These are phyloP conservation scores for Saturnia pavonia DNA, from an alignment of 2,888 invertebrate species.

Conservation along the genomic window DNA sequence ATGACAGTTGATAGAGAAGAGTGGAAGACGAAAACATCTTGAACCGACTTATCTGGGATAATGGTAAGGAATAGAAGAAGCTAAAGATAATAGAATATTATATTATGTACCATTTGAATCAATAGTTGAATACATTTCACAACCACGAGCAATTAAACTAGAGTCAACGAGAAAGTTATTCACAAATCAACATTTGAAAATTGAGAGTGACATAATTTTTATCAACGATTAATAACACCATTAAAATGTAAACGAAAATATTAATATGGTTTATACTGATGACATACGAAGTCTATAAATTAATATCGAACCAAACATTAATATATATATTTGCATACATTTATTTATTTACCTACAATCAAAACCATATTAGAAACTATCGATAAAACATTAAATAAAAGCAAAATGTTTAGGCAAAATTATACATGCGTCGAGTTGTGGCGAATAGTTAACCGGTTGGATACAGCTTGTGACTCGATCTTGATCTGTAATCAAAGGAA, in stretches of 20 bases:
- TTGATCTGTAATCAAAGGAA: conserved; percentile 56
- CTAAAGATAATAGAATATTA: neutral
- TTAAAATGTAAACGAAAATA: neutral
- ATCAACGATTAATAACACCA: neutral
- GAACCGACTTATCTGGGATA: too few relatives aligned
- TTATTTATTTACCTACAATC: neutral
- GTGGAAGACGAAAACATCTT: neutral
- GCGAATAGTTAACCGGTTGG: conserved; percentile 44
- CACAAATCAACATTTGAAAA: neutral
- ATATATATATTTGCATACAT: neutral
- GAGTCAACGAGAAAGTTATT: neutral
- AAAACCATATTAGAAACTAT: neutral
- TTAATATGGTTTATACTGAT: neutral
- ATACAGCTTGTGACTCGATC: conserved; percentile 38
- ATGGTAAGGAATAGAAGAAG: too few relatives aligned
- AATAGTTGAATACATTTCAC: neutral
- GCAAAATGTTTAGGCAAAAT: conserved; percentile 35
- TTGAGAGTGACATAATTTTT: neutral
- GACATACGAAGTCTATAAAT: neutral
- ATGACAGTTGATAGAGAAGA: too few relatives aligned
- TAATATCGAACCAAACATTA: neutral
- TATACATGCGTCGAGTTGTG: conserved; percentile 32
- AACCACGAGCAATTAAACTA: neutral
- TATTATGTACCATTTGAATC: neutral
- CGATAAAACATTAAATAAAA: conserved; percentile 22